Base-by-base conservation (phyloP, 2,113 vertebrate species). In the Alligator mississippiensis region DNA sequence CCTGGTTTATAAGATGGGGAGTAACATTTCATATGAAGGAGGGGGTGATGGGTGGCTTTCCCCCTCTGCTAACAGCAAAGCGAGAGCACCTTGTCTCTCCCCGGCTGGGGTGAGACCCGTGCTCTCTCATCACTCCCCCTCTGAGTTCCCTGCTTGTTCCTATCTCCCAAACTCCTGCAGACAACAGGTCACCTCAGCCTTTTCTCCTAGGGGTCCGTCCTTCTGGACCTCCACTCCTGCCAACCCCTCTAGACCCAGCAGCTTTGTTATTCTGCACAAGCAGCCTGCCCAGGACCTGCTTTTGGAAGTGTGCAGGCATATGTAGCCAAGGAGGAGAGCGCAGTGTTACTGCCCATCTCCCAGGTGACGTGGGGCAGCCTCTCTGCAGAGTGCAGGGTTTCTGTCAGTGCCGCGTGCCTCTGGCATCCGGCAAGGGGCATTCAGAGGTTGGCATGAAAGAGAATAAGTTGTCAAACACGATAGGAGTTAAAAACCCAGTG, bases 401-500 rank as follows among this genome's bases (percentile, higher is more conserved):
- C 86, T 3, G n/a, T 78, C 80, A 21, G 85, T 82, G 57, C 28
- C 28, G 1, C 1, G 8, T 57, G 54, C 76, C 77, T 28, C 57
- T 76, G 64, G n/a, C 76, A 72, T 11, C 38, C 21, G 5, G 19
- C 17, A 22, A 4, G 70, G 21, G 70, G 34, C 8, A 21, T 86
- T 21, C 13, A 24, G 81, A 82, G 81, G 38, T 58, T 19, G 12
- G 57, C 34, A n/a, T 47, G 0, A 38, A 86, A 62, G 28, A 76
- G 57, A 84, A 90, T 15, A 28, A 25, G 92, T 47, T 6, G 47
- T 47, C 47, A 47, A 47, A 47, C 47, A 47, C 9, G 47, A 47
- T 47, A 57, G 54, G 54, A 83, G 70, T n/a, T 34, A 34, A 66
- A 77, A 60, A 19, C 0, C 4, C 0, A 4, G 57, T 2, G 4